phyloP scores from a whole-genome alignment of 2,888 invertebrate genomes.

The Thymelicus acteon region DNA sequence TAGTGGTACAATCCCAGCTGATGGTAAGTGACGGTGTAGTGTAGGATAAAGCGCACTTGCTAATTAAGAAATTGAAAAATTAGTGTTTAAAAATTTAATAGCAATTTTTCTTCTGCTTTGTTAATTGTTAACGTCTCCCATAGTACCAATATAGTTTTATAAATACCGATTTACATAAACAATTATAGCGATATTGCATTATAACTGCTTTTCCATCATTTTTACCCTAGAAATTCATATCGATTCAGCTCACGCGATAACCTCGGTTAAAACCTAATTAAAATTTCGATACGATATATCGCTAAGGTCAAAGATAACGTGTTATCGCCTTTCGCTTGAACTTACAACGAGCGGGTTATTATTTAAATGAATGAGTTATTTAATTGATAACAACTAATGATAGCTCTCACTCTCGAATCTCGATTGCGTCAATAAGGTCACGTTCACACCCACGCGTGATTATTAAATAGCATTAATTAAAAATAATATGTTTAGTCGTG shows the following conservation, averaged over 20 bases:
- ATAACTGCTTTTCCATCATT: no score
- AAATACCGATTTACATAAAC: no score
- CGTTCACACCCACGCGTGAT: background rate
- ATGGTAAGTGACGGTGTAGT: no score
- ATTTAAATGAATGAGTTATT: conserved; percentile 11
- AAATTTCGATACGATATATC: background rate
- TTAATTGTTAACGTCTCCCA: no score
- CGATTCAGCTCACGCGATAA: background rate
- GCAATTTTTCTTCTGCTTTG: no score
- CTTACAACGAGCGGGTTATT: background rate
- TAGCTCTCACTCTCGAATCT: conserved; percentile 9
- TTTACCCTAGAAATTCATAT: background rate
- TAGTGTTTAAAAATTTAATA: no score
- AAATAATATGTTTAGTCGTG: no score
- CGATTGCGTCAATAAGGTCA: background rate
- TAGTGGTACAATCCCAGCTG: no score
- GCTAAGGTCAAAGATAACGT: conserved; percentile 3
- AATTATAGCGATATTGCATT: no score
- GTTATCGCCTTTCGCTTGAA: background rate
- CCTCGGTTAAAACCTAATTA: background rate
- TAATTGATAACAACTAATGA: conserved; percentile 6
- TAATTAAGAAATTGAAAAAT: no score
- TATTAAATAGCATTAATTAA: background rate
- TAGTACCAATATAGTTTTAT: no score
- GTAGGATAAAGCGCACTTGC: no score